Base-by-base conservation (phyloP, 2,888 invertebrate genomes). In the Pollenia labialis region DNA sequence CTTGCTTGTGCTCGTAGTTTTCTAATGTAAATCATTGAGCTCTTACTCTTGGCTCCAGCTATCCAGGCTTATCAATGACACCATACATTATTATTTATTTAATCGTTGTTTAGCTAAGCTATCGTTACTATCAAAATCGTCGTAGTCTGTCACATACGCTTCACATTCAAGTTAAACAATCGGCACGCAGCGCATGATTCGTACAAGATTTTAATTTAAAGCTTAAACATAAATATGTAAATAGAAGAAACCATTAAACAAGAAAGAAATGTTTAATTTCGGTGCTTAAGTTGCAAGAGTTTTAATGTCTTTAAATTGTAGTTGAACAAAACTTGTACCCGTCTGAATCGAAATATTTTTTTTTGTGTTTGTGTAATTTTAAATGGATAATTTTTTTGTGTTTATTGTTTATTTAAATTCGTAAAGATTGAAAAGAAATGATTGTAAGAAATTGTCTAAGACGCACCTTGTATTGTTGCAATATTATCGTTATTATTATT, bases 81-180 rank as follows among this genome's bases (percentile, higher is more conserved):
- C 54, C 40, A 69, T 44, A 62, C 18, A 44, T 56, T 77, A 56
- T 81, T 77, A 80, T 85, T 85, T 81, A 79, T 80, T 87, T 87
- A 88, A 87, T 87, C 87, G 84, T 68, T 64, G 83, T 75, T 84
- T 62, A 85, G 56, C 83, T 81, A 52, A 80, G 46, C 80, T 82
- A 80, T 79, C 75, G 85, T 46, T 60, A 81, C 85, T 79, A 80
- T 66, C 83, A 80, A 75, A 87, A 77, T 6, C 32, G 32, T 32
- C 71, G 52, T 64, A 32, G 40, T 62, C 46, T 50, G 44, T 68
- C 80, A 64, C 16, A 52, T 42, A 66, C n/a, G 60, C 40, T 60
- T 60, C 23, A 46, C 18, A 56, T 58, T 52, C 18, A 80, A 84
- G 40, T 58, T 52, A 46, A 60, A 77, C 23, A 54, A 18, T 44